Percentiles rank a stretch among this genome's conserved stretches.
phyloP scores from a whole-genome alignment of 2,888 invertebrate species.

The Elgonia sp. region DNA sequence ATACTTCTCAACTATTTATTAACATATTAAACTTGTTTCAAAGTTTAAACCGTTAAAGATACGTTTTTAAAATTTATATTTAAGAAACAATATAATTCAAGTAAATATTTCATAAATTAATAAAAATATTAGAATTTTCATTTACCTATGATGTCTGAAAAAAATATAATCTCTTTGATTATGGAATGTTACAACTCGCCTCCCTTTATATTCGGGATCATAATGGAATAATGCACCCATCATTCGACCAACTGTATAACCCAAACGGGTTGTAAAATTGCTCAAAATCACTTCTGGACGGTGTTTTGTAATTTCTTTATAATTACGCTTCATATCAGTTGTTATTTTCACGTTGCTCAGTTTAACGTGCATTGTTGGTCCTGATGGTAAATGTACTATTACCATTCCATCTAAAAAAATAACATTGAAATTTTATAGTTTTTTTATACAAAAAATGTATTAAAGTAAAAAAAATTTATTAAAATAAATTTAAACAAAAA shows the following conservation, averaged over 20 bases:
- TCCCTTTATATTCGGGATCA: slow-evolving; percentile 97
- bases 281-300: slow-evolving; percentile 97
- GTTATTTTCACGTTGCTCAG: slow-evolving; percentile 97
- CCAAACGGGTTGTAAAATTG: slow-evolving; percentile 98
- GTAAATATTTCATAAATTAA: too few species aligned
- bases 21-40: too few species aligned
- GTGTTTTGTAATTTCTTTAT: slow-evolving; percentile 94
- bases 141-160: slow-evolving; percentile 96
- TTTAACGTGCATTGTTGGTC: slow-evolving; percentile 98
- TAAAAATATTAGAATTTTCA: too few species aligned
- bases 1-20: too few species aligned
- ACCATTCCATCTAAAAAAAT: slow-evolving; percentile 94
- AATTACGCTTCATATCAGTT: slow-evolving; percentile 93
- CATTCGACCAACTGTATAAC: slow-evolving; percentile 96
- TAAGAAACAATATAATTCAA: too few species aligned
- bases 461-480: too few species aligned
- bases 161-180: slow-evolving; percentile 99
- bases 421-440: slow-evolving; percentile 19
- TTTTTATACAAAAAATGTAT: not conserved
- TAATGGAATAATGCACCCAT: slow-evolving; percentile 97
- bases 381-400: slow-evolving; percentile 97
- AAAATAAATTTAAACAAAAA: slow-evolving; percentile 28
- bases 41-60: too few species aligned
- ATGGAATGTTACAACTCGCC: slow-evolving; percentile 98
- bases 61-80: too few species aligned